These are phyloP conservation scores for Calameuta idolon DNA, from an alignment of 2,888 invertebrate genomes.

Conservation along the genomic window DNA sequence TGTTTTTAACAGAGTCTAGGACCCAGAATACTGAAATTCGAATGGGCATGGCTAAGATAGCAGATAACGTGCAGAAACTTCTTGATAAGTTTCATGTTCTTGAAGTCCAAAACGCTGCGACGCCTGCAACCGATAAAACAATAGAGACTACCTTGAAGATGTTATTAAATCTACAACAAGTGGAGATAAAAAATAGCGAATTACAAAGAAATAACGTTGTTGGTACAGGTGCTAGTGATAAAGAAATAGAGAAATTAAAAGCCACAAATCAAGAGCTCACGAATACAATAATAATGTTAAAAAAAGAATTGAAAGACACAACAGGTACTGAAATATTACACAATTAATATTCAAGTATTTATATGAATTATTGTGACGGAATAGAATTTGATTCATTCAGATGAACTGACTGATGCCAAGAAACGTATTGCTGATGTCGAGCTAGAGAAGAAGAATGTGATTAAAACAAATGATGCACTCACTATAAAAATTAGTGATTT, in stretches of 20 bases:
- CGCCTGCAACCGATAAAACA: constrained; percentile 43
- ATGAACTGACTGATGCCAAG: neutral
- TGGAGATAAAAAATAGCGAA: constrained; percentile 17
- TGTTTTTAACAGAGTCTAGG: constrained; percentile 73
- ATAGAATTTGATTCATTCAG: constrained; percentile 7
- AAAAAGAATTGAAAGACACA: constrained; percentile 31
- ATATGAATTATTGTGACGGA: constrained; percentile 1
- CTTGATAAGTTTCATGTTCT: constrained; percentile 68
- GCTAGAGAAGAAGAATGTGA: neutral
- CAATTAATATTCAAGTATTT: neutral
- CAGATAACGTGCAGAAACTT: constrained; percentile 74
- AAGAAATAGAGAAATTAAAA: constrained; percentile 19
- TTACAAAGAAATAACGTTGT: neutral
- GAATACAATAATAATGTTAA: constrained; percentile 28
- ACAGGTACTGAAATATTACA: constrained; percentile 29
- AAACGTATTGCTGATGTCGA: neutral
- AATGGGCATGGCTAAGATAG: constrained; percentile 73
- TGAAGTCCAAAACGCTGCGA: constrained; percentile 55
- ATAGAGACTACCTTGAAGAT: constrained; percentile 51
- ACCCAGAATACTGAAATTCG: constrained; percentile 77
- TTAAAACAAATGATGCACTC: constrained; percentile 6
- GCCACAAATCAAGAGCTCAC: constrained; percentile 27
- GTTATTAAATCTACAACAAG: constrained; percentile 44
- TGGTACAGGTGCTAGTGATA: neutral
- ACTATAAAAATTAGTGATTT: constrained; percentile 4